These are phyloP conservation scores for Lasioglossum marginatum DNA, from an alignment of 2,888 invertebrate genomes.

Conservation along the genomic window DNA sequence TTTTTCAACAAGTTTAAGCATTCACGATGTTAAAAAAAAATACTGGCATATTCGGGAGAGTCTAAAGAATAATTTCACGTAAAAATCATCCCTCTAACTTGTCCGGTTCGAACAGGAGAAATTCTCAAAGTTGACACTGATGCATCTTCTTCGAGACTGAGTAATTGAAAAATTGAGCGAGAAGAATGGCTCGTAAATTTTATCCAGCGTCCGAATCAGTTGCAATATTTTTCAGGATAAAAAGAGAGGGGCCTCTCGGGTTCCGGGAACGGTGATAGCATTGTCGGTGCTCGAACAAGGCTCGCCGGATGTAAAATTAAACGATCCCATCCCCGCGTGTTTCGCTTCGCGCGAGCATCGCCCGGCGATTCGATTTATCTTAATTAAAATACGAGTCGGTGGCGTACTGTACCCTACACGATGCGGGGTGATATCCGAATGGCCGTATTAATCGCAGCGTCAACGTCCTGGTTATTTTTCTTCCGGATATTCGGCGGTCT, in stretches of 20 bases:
- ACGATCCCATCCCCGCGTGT: not conserved
- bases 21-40: not conserved
- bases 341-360: not conserved
- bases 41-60: not conserved
- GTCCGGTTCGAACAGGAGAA: not conserved
- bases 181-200: not conserved
- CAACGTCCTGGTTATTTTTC: not conserved
- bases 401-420: not conserved
- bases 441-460: not conserved
- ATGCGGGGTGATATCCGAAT: not conserved
- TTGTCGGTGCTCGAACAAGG: slow-evolving; percentile 30
- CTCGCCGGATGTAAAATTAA: slow-evolving; percentile 36
- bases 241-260: not conserved
- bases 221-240: not conserved
- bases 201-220: not conserved
- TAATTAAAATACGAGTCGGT: slow-evolving; percentile 27
- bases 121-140: not conserved
- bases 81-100: not conserved
- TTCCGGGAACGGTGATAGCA: slow-evolving; percentile 52
- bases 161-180: not conserved
- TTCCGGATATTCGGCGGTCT: not conserved
- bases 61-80: not conserved
- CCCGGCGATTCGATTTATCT: slow-evolving; percentile 31
- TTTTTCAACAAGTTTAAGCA: not conserved
- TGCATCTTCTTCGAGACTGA: not conserved